phyloP scores from a whole-genome alignment of 1,140 invertebrate species.

The Polyergus mexicanus region DNA sequence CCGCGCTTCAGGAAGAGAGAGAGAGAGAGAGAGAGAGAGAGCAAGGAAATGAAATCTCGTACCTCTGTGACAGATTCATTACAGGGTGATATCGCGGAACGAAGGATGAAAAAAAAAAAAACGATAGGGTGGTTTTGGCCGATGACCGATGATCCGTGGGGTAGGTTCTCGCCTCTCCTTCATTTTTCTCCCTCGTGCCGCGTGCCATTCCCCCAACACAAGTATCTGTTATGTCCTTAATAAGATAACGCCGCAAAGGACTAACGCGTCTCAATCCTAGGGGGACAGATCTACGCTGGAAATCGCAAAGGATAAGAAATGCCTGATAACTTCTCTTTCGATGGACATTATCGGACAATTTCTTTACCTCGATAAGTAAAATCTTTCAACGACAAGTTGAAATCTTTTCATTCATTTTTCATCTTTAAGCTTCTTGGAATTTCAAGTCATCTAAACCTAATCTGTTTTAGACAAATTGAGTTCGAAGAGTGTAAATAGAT shows the following conservation, averaged over 20 bases:
- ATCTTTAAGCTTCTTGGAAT: too few relatives aligned
- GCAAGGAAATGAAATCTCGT: slow-evolving; percentile 72
- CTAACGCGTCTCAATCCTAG: slow-evolving; percentile 29
- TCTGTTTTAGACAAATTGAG: too few relatives aligned
- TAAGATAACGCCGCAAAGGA: slow-evolving; percentile 73
- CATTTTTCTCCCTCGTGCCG: slow-evolving; percentile 77
- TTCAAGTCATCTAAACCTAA: too few relatives aligned
- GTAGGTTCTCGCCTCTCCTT: slow-evolving; percentile 81
- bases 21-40: neutral
- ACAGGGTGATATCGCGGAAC: slow-evolving; percentile 64
- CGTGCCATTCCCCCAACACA: slow-evolving; percentile 41
- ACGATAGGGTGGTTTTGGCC: slow-evolving; percentile 64
- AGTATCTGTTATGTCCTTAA: slow-evolving; percentile 64
- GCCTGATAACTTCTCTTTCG: neutral
- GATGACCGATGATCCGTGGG: slow-evolving; percentile 82
- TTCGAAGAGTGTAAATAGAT: neutral
- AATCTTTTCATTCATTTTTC: too few relatives aligned
- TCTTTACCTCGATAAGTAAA: neutral
- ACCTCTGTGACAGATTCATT: slow-evolving; percentile 74
- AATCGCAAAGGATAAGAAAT: slow-evolving; percentile 22
- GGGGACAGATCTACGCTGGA: slow-evolving; percentile 13
- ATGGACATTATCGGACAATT: neutral
- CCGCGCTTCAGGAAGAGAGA: neutral
- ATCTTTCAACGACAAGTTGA: neutral
- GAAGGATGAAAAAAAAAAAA: slow-evolving; percentile 33